phyloP scores from a whole-genome alignment of 2,797 vertebrate genomes.

The Simalia tracyae region DNA sequence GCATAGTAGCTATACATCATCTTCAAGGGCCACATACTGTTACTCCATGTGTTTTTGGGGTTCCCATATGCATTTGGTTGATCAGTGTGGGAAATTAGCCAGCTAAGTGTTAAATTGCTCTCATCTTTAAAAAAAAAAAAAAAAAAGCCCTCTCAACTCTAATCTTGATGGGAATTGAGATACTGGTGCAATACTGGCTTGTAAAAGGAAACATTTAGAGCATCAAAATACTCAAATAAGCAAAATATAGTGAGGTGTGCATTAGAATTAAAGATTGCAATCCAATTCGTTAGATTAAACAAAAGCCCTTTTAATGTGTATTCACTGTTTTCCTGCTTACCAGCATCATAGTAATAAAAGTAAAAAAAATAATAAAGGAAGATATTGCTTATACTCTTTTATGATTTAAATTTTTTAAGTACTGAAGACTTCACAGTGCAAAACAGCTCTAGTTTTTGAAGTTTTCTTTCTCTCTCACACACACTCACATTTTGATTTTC shows the following conservation, averaged over 20 bases:
- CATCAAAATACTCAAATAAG: too few species aligned
- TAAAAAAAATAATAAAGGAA: not conserved
- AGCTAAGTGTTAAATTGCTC: not conserved
- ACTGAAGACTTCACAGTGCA: not conserved
- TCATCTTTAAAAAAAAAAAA: not conserved
- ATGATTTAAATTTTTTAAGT: not conserved
- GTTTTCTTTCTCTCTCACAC: not conserved
- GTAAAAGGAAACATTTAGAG: not conserved
- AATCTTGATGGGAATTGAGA: too few species aligned
- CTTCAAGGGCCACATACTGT: not conserved
- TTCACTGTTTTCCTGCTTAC: not conserved
- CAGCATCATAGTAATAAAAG: not conserved
- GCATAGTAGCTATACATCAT: not conserved
- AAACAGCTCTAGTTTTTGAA: not conserved
- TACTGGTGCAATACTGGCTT: not conserved
- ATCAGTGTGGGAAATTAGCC: not conserved
- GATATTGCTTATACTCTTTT: not conserved
- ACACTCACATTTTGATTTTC: not conserved
- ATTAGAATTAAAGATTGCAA: not conserved
- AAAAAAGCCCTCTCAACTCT: not conserved
- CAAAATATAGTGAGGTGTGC: not conserved
- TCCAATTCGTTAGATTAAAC: not conserved
- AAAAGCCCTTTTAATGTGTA: not conserved
- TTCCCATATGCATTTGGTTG: not conserved
- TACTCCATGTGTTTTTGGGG: not conserved